Conservation (phyloP, 23 tunicate genomes). For the Oikopleura dioica region DNA sequence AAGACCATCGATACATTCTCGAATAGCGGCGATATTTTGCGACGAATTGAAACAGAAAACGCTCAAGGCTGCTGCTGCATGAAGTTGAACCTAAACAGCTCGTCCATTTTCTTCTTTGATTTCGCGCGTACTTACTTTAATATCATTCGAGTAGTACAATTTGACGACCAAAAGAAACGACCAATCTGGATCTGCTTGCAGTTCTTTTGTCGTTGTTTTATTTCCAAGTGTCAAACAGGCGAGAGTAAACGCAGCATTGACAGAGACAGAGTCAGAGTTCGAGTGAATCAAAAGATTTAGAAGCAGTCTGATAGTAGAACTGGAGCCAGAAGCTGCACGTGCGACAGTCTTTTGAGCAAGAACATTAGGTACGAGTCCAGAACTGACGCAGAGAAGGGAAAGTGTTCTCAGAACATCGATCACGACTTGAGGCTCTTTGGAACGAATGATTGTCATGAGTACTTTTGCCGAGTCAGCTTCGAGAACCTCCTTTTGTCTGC, state of each 20-base stretch:
- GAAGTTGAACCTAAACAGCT: neutral
- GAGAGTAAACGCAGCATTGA: neutral
- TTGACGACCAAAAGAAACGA: neutral
- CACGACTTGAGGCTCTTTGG: neutral
- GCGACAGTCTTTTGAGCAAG: neutral
- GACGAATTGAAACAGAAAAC: neutral
- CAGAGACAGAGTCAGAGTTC: neutral
- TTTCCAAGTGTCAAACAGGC: neutral
- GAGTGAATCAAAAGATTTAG: neutral
- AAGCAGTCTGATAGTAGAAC: neutral
- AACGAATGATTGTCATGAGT: neutral
- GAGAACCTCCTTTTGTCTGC: neutral
- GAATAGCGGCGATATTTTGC: too few relatives aligned
- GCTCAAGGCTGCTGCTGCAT: neutral
- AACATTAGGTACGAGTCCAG: neutral
- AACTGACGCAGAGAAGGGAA: neutral
- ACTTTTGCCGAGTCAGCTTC: neutral
- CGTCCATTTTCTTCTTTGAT: too few relatives aligned
- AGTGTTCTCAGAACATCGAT: neutral
- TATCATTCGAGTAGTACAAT: neutral
- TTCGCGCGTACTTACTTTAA: too few relatives aligned
- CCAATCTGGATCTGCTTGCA: neutral
- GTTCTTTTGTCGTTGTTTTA: neutral
- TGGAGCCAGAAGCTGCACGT: neutral
- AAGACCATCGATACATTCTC: neutral